These are phyloP conservation scores for Xiphophorus hellerii DNA, from an alignment of 2,113 vertebrate genomes.

Conservation along the genomic window DNA sequence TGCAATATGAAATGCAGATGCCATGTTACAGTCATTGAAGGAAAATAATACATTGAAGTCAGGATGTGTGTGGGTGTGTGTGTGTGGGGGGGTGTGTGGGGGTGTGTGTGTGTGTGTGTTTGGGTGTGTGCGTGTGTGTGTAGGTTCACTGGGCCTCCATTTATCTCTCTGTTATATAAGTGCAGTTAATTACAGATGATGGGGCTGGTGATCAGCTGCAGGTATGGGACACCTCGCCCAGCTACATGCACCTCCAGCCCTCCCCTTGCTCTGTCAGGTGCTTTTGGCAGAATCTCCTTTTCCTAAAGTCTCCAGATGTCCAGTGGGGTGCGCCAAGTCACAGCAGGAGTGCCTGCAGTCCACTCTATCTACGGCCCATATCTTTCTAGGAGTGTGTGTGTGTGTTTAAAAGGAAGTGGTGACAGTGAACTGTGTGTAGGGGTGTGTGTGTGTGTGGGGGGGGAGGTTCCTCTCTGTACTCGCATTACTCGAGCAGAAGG, in stretches of 20 bases:
- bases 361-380: slow-evolving; percentile 82
- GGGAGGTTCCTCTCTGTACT: slow-evolving; percentile 56
- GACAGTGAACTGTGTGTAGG: neutral
- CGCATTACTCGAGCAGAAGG: slow-evolving; percentile 85
- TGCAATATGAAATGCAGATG: no score
- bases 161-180: slow-evolving; percentile 68
- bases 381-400: slow-evolving; percentile 52
- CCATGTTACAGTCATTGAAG: no score
- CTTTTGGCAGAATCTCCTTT: slow-evolving; percentile 85
- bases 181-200: slow-evolving; percentile 82
- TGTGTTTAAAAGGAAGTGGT: slow-evolving; percentile 20
- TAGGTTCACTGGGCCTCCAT: slow-evolving; percentile 22
- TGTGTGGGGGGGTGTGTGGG: no score
- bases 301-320: slow-evolving; percentile 94
- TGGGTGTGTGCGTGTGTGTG: no score
- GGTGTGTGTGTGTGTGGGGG: neutral
- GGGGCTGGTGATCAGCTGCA: slow-evolving; percentile 79
- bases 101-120: no score
- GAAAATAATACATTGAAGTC: no score
- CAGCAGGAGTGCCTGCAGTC: slow-evolving; percentile 90
- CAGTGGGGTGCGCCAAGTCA: slow-evolving; percentile 93
- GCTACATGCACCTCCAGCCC: slow-evolving; percentile 70
- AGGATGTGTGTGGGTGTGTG: neutral
- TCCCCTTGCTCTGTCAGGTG: slow-evolving; percentile 80
- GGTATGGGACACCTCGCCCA: slow-evolving; percentile 79